Base-by-base conservation (phyloP, 1,140 invertebrate genomes). In the Cataglyphis hispanica region DNA sequence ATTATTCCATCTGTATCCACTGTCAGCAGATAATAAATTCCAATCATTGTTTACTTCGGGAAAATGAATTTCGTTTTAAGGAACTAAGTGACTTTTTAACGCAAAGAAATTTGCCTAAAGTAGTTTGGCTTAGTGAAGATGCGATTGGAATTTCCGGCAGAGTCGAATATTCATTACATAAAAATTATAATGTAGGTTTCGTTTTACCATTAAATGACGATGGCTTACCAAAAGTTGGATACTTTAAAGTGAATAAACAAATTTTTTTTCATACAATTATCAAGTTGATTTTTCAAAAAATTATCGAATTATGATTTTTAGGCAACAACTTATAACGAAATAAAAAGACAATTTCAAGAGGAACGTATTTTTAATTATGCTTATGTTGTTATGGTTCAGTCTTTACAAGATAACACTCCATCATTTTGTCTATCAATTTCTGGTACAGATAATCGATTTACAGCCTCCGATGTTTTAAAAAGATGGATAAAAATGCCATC, bases 51-150 rank as follows among this genome's bases (percentile, higher is more conserved):
- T 53, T 19, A n/a, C 50, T 53, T 53, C 19, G 50, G 19, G 19
- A 53, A 53, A 19, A 5, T 19, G 19, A 53, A 53, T 53, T 53
- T 5, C 50, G 50, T 53, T 53, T 53, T 53, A 53, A 31, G 19
- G 50, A 53, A 50, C 16, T 50, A 50, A 53, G 19, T 4, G 6
- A 53, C 19, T 53, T 53, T n/a, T 53, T 53, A 53, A 53, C 19
- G 8, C 16, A 53, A 63, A 63, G 13, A 63, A 63, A 63, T 63
- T 31, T 63, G 25, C 60, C 60, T 63, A 63, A 13, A 63, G 13
- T 63, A 16, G 11, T 31, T 27, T 63, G 60, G 60, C 60, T 61
- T 61, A 22, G 60, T 6, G 16, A 63, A 63, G 60, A 63, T 1
- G 60, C 60, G 13, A 63, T 25, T 22, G 22, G 11, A 61, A 61